Percentiles rank a stretch among this genome's conserved stretches.
Conservation (phyloP, 2,797 vertebrate species). For the Sebastes hubbsi region DNA sequence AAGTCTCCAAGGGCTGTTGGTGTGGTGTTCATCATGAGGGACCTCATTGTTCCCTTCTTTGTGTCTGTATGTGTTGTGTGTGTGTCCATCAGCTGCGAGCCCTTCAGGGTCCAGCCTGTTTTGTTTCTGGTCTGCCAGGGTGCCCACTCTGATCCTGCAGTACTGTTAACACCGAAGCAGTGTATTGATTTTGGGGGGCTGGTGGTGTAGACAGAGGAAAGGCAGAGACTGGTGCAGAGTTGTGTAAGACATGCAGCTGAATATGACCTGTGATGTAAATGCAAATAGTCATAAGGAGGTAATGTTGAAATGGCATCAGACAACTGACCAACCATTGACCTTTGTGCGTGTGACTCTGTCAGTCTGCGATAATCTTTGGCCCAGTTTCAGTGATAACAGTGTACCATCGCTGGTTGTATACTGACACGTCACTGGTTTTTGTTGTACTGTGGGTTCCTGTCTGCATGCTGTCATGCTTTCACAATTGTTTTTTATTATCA, state of each 20-base stretch:
- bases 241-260: background rate
- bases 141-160: conserved; percentile 12
- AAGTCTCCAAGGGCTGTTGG: conserved; percentile 37
- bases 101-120: conserved; percentile 30
- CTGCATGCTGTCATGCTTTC: background rate
- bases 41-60: conserved; percentile 55
- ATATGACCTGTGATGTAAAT: background rate
- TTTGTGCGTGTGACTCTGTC: background rate
- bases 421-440: background rate
- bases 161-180: conserved; percentile 15
- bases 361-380: background rate
- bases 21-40: conserved; percentile 51
- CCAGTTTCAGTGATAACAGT: background rate
- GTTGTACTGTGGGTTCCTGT: background rate
- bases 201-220: background rate
- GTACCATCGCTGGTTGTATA: background rate
- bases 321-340: background rate
- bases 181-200: conserved; percentile 31
- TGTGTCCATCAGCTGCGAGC: conserved; percentile 49
- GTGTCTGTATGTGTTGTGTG: conserved; percentile 40
- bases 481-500: background rate
- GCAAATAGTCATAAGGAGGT: background rate
- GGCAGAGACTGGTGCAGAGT: conserved; percentile 10
- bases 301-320: background rate
- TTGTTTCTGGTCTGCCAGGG: background rate